These are phyloP conservation scores for Cephalotes varians DNA, from an alignment of 2,888 invertebrate species.

Conservation along the genomic window DNA sequence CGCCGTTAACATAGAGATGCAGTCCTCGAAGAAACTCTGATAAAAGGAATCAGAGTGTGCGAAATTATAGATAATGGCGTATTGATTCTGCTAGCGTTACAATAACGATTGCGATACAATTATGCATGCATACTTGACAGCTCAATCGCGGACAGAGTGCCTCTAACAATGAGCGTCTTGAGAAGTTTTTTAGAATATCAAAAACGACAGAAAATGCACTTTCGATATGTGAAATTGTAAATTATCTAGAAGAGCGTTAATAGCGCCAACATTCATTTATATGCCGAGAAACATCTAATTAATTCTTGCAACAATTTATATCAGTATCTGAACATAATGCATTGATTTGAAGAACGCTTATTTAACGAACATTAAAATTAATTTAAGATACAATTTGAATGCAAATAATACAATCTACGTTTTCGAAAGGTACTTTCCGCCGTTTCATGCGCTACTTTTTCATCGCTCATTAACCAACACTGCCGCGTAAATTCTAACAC, in stretches of 20 bases:
- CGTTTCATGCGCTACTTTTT: constrained; percentile 48
- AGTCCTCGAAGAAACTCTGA: constrained; percentile 59
- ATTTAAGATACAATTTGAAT: neutral
- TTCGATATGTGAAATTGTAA: neutral
- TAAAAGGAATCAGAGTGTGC: constrained; percentile 39
- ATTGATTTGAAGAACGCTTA: neutral
- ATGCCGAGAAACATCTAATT: neutral
- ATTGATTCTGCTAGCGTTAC: constrained; percentile 68
- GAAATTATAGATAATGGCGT: constrained; percentile 63
- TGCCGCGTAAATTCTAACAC: constrained; percentile 74
- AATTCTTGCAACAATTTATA: neutral
- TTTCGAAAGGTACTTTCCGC: constrained; percentile 53
- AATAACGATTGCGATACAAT: constrained; percentile 59
- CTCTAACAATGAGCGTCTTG: constrained; percentile 65
- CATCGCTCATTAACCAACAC: constrained; percentile 73
- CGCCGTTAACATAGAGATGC: neutral
- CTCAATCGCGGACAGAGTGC: constrained; percentile 72
- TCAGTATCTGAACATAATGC: neutral
- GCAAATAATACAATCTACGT: neutral
- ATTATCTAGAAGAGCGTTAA: neutral
- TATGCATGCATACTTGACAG: constrained; percentile 62
- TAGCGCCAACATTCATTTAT: neutral
- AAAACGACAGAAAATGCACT: constrained; percentile 50
- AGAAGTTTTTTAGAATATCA: constrained; percentile 61
- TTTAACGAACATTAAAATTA: neutral